Conservation (phyloP, 2,888 invertebrate genomes). For the Clunio marinus region DNA sequence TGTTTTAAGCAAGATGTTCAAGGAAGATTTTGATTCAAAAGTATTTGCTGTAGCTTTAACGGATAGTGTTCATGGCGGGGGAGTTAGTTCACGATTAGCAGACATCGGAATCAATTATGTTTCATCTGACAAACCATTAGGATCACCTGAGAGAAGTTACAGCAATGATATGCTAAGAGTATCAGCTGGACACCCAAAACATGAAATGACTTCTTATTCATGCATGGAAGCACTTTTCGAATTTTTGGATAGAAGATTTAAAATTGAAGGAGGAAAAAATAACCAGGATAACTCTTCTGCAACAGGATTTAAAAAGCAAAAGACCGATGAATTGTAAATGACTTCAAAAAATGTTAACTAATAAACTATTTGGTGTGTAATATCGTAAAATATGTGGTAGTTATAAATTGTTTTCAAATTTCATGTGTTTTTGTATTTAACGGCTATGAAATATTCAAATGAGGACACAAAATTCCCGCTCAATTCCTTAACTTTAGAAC, state of each 20-base stretch:
- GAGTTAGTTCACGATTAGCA: conserved; percentile 26
- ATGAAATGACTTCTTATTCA: conserved; percentile 66
- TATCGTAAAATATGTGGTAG: no score
- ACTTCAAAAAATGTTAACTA: no score
- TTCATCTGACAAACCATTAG: conserved; percentile 56
- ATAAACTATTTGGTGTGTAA: no score
- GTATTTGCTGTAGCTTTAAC: conserved; percentile 74
- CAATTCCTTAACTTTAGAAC: no score
- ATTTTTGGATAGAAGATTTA: conserved; percentile 54
- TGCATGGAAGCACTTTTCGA: conserved; percentile 64
- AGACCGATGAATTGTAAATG: conserved; percentile 1
- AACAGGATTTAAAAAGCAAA: not conserved
- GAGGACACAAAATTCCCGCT: no score
- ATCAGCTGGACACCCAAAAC: conserved; percentile 63
- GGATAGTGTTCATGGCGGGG: conserved; percentile 63
- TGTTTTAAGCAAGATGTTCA: conserved; percentile 55
- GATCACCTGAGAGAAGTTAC: conserved; percentile 52
- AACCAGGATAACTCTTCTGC: not conserved
- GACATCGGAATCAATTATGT: conserved; percentile 60
- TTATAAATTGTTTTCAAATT: no score
- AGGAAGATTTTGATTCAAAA: conserved; percentile 58
- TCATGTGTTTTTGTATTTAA: no score
- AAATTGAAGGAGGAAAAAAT: not conserved
- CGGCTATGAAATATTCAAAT: no score
- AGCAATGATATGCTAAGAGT: conserved; percentile 56